Conservation (phyloP, 2,888 invertebrate species). For the Cerastis rubricosa region DNA sequence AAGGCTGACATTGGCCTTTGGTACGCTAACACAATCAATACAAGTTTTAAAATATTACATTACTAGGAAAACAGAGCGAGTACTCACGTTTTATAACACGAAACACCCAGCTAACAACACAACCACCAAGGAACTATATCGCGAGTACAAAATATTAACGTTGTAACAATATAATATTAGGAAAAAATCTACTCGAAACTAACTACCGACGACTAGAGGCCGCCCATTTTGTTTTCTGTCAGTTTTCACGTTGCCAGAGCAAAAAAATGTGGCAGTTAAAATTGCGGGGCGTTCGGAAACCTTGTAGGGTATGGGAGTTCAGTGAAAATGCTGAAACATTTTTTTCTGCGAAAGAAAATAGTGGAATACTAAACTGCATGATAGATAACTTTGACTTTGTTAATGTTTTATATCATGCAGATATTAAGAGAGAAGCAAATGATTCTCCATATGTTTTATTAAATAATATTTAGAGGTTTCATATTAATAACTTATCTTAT, state of each 20-base stretch:
- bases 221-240: slow-evolving; percentile 84
- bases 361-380: background rate
- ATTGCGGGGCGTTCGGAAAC: slow-evolving; percentile 45
- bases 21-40: slow-evolving; percentile 84
- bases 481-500: background rate
- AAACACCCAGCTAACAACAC: slow-evolving; percentile 74
- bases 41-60: slow-evolving; percentile 71
- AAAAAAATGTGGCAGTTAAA: slow-evolving; percentile 40
- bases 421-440: too few relatives aligned
- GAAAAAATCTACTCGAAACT: slow-evolving; percentile 74
- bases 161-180: slow-evolving; percentile 73
- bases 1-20: slow-evolving; percentile 88
- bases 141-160: slow-evolving; percentile 64
- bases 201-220: slow-evolving; percentile 71
- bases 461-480: background rate
- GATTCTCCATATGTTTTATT: background rate
- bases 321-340: background rate
- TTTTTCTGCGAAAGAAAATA: background rate
- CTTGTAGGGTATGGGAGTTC: slow-evolving; percentile 16
- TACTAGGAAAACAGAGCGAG: slow-evolving; percentile 66
- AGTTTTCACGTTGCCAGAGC: slow-evolving; percentile 61
- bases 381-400: background rate
- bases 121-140: slow-evolving; percentile 72
- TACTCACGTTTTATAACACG: slow-evolving; percentile 80
- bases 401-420: background rate